phyloP scores from a whole-genome alignment of 2,888 invertebrate species.

The Pammene fasciana region DNA sequence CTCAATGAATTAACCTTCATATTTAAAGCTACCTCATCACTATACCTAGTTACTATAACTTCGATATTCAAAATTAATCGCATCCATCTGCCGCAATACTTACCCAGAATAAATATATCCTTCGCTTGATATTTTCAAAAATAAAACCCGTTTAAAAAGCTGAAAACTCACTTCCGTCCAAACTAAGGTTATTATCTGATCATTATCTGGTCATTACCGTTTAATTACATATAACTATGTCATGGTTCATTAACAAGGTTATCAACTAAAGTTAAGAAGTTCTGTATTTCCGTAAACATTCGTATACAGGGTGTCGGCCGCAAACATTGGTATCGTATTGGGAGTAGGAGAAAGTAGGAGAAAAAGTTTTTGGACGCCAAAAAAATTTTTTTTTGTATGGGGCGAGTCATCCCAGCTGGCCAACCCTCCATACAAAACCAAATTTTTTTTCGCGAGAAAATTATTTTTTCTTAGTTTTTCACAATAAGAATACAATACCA shows the following conservation, averaged over 20 bases:
- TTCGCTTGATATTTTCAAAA: neutral
- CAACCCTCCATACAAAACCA: too few relatives aligned
- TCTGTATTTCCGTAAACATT: slow-evolving; percentile 1
- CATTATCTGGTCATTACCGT: neutral
- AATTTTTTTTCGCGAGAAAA: too few relatives aligned
- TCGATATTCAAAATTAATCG: neutral
- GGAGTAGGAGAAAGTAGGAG: too few relatives aligned
- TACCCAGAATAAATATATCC: neutral
- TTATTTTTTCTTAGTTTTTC: too few relatives aligned
- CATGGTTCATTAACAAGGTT: slow-evolving; percentile 23
- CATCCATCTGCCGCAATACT: neutral
- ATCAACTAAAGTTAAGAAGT: neutral
- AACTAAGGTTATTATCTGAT: neutral
- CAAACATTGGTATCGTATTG: too few relatives aligned
- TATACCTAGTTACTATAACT: neutral
- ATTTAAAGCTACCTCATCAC: neutral
- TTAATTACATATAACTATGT: neutral
- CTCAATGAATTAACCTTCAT: neutral
- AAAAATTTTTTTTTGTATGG: too few relatives aligned
- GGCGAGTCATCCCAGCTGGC: too few relatives aligned
- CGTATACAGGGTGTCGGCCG: too few relatives aligned
- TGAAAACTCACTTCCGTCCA: neutral
- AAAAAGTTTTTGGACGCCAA: too few relatives aligned
- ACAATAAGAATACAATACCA: too few relatives aligned
- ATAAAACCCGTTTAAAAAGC: neutral